These are phyloP conservation scores for Vulpes lagopus DNA, from an alignment of 2,113 vertebrate species.

Conservation along the genomic window DNA sequence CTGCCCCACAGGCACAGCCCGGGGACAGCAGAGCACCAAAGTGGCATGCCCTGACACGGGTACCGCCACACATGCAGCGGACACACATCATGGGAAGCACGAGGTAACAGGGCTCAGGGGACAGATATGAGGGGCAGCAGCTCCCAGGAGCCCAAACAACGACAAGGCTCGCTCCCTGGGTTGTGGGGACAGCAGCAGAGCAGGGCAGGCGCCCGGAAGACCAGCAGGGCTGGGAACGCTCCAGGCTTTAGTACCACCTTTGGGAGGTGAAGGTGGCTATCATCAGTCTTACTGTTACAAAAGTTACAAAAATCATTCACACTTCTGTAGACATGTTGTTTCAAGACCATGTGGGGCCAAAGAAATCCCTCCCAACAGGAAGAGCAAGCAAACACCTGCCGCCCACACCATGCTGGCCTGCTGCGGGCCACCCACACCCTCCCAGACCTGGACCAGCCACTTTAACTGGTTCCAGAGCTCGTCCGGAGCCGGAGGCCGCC, in stretches of 20 bases:
- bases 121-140: not conserved
- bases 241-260: not conserved
- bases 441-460: rapidly evolving
- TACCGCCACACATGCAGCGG: no score
- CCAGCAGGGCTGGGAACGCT: not conserved
- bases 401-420: rapidly evolving
- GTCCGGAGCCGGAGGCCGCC: not conserved
- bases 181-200: not conserved
- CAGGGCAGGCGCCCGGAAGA: not conserved
- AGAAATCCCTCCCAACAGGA: no score
- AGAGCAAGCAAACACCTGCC: not conserved
- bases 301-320: not conserved
- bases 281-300: no score
- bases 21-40: no score
- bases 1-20: not conserved
- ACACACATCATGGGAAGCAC: no score
- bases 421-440: rapidly evolving
- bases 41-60: no score
- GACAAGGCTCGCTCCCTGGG: not conserved
- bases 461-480: not conserved
- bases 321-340: rapidly evolving
- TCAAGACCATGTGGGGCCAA: not conserved
- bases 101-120: not conserved
- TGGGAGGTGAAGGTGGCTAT: rapidly evolving
- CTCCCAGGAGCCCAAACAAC: not conserved